A percentile compares a stretch with the other conserved stretches of the same genome.
Conservation (phyloP, 2,797 vertebrate genomes). For the Valencia hispanica region DNA sequence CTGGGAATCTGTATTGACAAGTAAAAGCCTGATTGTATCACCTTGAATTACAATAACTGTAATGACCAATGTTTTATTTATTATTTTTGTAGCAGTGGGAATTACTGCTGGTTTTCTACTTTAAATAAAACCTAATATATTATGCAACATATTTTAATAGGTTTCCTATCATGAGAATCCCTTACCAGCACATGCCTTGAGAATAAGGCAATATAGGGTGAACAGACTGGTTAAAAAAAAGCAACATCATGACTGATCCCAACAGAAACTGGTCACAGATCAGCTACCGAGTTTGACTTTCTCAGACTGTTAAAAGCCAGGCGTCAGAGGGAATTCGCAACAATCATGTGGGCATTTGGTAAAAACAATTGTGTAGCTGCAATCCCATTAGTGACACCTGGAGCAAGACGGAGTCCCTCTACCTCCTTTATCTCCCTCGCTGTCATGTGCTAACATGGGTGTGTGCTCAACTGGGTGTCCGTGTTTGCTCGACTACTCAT, state of each 20-base stretch:
- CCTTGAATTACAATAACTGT: not conserved
- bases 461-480: slow-evolving; percentile 65
- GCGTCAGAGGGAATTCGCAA: slow-evolving; percentile 53
- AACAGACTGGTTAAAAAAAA: slow-evolving; percentile 4
- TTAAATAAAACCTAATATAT: not conserved
- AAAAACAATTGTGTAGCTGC: slow-evolving; percentile 50
- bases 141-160: not conserved
- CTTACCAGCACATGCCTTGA: not conserved
- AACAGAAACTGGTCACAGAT: slow-evolving; percentile 22
- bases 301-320: slow-evolving; percentile 27
- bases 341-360: slow-evolving; percentile 63
- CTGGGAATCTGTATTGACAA: not conserved
- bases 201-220: slow-evolving; percentile 2
- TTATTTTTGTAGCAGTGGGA: not conserved
- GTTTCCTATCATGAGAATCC: not conserved
- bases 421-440: slow-evolving; percentile 29
- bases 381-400: slow-evolving; percentile 79
- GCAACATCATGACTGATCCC: slow-evolving; percentile 11
- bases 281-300: slow-evolving; percentile 15
- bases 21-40: not conserved
- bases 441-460: slow-evolving; percentile 62
- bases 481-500: slow-evolving; percentile 74
- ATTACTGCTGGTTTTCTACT: not conserved
- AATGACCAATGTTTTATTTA: not conserved
- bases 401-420: slow-evolving; percentile 39